These are phyloP conservation scores for Oreocharis arfaki DNA, from an alignment of 2,113 vertebrate species.

Conservation along the genomic window DNA sequence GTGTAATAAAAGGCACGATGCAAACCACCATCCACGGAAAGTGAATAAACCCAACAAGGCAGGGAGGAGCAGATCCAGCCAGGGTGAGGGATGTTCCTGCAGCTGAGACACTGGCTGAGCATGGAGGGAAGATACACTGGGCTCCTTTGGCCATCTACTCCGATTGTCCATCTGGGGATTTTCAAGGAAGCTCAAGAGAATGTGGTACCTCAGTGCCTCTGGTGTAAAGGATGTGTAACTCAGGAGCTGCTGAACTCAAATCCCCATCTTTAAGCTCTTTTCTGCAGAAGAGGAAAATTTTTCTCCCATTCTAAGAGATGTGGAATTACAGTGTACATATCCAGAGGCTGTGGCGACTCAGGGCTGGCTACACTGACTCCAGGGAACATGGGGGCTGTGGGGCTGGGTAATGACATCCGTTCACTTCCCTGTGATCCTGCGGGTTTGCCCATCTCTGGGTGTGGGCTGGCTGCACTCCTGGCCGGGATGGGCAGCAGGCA, in stretches of 20 bases:
- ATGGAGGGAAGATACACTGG: neutral
- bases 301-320: neutral
- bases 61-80: neutral
- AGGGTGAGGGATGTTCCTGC: neutral
- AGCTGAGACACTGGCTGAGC: neutral
- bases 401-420: accelerated
- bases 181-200: neutral
- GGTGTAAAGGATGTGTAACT: accelerated
- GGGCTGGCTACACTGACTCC: neutral
- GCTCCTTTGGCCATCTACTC: neutral
- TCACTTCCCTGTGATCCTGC: accelerated
- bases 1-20: neutral
- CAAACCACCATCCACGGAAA: neutral
- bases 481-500: accelerated
- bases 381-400: accelerated
- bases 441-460: neutral
- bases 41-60: neutral
- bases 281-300: neutral
- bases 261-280: neutral
- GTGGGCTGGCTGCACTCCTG: accelerated
- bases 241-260: neutral
- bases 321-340: neutral
- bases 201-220: neutral
- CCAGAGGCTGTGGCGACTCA: neutral
- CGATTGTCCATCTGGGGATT: neutral